Base-by-base conservation (phyloP, 2,113 vertebrate species). In the Tretioscincus oriximinensis region DNA sequence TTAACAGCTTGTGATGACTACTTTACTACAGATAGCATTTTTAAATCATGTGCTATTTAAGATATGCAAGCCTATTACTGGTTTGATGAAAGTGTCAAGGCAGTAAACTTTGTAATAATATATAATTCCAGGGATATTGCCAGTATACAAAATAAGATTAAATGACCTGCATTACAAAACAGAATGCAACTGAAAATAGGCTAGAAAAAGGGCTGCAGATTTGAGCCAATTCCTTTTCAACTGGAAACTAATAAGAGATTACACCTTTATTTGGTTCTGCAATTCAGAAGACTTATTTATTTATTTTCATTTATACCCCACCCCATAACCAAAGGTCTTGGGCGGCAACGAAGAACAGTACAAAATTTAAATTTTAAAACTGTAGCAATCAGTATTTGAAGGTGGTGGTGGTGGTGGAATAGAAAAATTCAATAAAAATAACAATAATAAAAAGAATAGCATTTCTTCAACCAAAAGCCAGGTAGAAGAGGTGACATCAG, bases 61-160 rank as follows among this genome's bases (percentile, higher is more conserved):
- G 21, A 80, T 20, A 3, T 35, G 9, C 0, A 64, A 28, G 54
- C 11, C 72, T 78, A 41, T 58, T 76, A 75, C 26, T 21, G 35
- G 26, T 82, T 63, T 82, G 73, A 76, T 63, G 66, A 76, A 31
- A 76, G 61, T 70, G 66, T 68, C 73, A 74, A 79, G 63, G n/a
- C n/a, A 49, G 26, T 16, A 73, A 61, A 29, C n/a, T 67, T 51
- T 66, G 9, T 78, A 73, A 70, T 77, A n/a, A 18, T 77, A 61
- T 63, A 75, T 61, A 60, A 29, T 79, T 75, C 61, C 72, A 70
- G 77, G 63, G 58, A 70, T 63, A 47, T 73, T 76, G 35, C 26
- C 11, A 69, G 26, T 69, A 29, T 1, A 18, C 63, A 72, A 73
- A 77, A 65, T 65, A 78, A 47, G 65, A 78, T 45, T 4, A 26